Conservation (phyloP, 1,140 invertebrate species). For the Drosophila varians region DNA sequence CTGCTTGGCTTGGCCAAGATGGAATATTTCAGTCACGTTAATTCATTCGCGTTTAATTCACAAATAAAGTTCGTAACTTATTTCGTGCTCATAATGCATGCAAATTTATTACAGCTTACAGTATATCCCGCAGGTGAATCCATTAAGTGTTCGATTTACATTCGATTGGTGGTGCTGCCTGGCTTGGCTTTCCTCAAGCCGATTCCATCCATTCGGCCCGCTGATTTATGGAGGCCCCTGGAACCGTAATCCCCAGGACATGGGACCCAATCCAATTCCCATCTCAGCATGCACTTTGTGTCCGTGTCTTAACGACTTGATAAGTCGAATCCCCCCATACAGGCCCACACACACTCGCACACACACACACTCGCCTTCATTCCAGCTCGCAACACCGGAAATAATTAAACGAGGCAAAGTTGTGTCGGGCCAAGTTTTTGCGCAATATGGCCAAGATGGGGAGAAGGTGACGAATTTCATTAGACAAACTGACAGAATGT, state of each 20-base stretch:
- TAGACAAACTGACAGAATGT: conserved; percentile 47
- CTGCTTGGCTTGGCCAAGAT: conserved; percentile 44
- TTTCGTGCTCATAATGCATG: conserved; percentile 73
- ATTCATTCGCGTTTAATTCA: conserved; percentile 71
- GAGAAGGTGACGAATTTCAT: conserved; percentile 69
- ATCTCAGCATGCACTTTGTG: conserved; percentile 52
- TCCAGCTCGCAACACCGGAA: conserved; percentile 47
- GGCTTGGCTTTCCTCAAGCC: conserved; percentile 4
- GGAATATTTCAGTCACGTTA: conserved; percentile 80
- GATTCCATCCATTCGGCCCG: conserved; percentile 25
- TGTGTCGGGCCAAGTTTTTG: conserved; percentile 29
- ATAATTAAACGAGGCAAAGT: conserved; percentile 66
- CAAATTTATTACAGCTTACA: conserved; percentile 63
- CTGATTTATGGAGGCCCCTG: conserved; percentile 49
- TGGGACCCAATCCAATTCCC: not conserved
- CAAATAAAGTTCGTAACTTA: conserved; percentile 77
- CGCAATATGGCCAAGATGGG: conserved; percentile 39
- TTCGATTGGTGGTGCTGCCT: conserved; percentile 37
- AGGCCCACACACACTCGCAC: conserved; percentile 6
- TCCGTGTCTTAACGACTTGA: conserved; percentile 54
- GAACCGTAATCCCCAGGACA: not conserved
- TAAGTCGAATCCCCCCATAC: conserved; percentile 44
- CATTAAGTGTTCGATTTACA: conserved; percentile 81
- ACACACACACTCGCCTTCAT: conserved; percentile 38
- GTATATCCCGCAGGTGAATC: conserved; percentile 53